Conservation (phyloP, 2,113 vertebrate genomes). For the Notechis scutatus region DNA sequence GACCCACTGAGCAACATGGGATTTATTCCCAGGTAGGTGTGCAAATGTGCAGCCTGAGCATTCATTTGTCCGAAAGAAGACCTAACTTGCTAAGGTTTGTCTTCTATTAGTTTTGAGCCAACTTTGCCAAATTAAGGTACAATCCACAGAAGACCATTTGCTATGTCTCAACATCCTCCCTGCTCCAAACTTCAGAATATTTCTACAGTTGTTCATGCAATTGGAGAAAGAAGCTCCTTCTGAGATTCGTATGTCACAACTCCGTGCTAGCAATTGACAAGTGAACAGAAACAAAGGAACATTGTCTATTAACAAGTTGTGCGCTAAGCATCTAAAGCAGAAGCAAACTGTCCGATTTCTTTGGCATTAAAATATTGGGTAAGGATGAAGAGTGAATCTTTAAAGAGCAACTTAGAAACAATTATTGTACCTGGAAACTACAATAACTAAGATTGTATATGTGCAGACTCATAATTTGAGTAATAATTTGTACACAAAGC, state of each 20-base stretch:
- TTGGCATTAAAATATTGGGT: neutral
- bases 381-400: neutral
- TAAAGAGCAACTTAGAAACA: neutral
- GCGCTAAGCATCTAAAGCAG: neutral
- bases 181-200: neutral
- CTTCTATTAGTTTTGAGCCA: neutral
- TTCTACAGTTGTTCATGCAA: neutral
- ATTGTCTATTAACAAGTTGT: neutral
- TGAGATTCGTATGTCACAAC: neutral
- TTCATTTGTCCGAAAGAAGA: neutral
- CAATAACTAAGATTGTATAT: neutral
- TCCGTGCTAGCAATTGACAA: neutral
- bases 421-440: neutral
- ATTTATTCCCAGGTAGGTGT: neutral
- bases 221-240: neutral
- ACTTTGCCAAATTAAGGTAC: neutral
- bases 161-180: neutral
- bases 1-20: neutral
- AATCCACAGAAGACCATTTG: neutral
- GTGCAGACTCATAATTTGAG: neutral
- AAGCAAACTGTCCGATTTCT: neutral
- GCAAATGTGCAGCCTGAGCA: neutral
- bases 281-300: neutral
- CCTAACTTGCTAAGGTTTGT: neutral
- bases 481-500: no score